Evolutionary conservation across 1,140 invertebrate species (phyloP).

Genomic region (Plutomurus gul): DNA sequence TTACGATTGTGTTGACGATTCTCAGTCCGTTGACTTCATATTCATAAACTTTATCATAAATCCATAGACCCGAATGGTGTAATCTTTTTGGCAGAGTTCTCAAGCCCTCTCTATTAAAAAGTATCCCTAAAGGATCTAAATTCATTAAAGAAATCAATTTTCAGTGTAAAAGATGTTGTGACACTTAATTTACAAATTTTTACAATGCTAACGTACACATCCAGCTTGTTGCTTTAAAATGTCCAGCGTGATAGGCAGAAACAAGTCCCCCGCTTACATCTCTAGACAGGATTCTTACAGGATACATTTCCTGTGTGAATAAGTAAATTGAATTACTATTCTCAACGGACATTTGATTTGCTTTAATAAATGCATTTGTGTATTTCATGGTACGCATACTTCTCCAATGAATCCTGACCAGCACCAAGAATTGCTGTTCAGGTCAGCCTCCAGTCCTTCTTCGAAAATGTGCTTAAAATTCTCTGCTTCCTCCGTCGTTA

Average conservation of each 20-base stretch:
- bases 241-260: background rate
- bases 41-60: constrained; percentile 1
- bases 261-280: background rate
- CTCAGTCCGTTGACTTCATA: background rate
- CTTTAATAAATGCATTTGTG: no score
- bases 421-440: background rate
- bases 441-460: background rate
- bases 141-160: background rate
- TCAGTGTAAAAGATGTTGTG: background rate
- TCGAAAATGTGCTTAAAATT: background rate
- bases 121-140: background rate
- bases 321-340: background rate
- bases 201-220: background rate
- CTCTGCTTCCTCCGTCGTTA: background rate
- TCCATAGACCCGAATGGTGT: background rate
- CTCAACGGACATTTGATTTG: no score
- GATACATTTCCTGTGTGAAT: background rate
- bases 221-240: background rate
- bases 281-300: background rate
- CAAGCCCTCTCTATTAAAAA: background rate
- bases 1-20: background rate
- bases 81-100: background rate
- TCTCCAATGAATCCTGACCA: constrained; percentile 10
- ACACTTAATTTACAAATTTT: background rate
- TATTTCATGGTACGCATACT: no score